phyloP scores from a whole-genome alignment of 2,797 vertebrate genomes.

The Cyclopterus lumpus region DNA sequence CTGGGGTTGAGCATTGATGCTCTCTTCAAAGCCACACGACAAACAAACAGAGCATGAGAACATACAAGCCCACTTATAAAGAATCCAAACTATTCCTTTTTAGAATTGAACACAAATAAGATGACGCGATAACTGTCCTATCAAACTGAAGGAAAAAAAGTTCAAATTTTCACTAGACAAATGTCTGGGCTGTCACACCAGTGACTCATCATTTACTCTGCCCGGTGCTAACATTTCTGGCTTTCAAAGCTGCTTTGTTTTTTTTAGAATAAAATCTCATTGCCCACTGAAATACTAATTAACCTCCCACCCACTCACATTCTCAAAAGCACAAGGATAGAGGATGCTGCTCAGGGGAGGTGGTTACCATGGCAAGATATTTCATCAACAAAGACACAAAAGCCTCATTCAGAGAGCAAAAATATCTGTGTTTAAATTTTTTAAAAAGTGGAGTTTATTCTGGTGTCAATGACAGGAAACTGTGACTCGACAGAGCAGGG shows the following conservation, averaged over 20 bases:
- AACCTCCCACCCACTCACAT: slow-evolving; percentile 47
- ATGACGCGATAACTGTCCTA: not conserved
- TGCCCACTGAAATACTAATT: slow-evolving; percentile 64
- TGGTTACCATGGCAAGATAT: slow-evolving; percentile 62
- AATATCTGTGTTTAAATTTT: slow-evolving; percentile 24
- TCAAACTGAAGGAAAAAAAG: slow-evolving; percentile 2
- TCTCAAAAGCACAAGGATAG: slow-evolving; percentile 53
- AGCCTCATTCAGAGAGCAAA: slow-evolving; percentile 26
- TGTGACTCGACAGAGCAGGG: not conserved
- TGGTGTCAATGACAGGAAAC: not conserved
- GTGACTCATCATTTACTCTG: slow-evolving; percentile 44
- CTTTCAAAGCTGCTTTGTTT: slow-evolving; percentile 21
- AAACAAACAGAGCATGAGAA: not conserved
- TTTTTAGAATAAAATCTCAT: slow-evolving; percentile 48
- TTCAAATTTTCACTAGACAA: slow-evolving; percentile 8
- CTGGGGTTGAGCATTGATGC: not conserved
- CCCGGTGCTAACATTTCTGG: slow-evolving; percentile 35
- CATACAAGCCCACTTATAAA: not conserved
- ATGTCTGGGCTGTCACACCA: slow-evolving; percentile 14
- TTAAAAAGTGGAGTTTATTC: slow-evolving; percentile 20
- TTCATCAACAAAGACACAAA: slow-evolving; percentile 33
- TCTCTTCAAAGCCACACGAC: not conserved
- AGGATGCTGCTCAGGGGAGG: slow-evolving; percentile 38
- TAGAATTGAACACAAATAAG: not conserved
- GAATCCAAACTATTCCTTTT: not conserved